Base-by-base conservation (phyloP, 2,797 vertebrate genomes). In the Mastacembelus armatus region DNA sequence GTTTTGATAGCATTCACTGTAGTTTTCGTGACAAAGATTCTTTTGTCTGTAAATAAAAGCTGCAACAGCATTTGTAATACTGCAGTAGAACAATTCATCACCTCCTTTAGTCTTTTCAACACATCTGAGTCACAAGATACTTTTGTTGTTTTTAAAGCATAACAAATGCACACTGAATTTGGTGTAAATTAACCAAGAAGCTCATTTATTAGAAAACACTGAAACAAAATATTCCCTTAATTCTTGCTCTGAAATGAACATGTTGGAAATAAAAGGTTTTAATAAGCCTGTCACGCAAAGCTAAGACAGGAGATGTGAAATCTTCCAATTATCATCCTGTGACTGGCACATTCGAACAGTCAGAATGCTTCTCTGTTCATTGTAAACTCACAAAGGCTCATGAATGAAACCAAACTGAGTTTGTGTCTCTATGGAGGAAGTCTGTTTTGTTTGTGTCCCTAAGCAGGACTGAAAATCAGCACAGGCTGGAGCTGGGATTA, bases 401-500 rank as follows among this genome's bases (percentile, higher is more conserved):
- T 52, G 63, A 71, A 63, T 74, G 64, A 69, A 78, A 56, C 44
- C 50, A 81, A 74, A 76, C 39, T 45, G 45, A 22, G 49, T 12
- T 1, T 7, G 49, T 33, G 62, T 78, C 60, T 83, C 71, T 29
- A 59, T 56, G 80, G 70, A 78, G 49, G 49, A 36, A 14, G 47
- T 10, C 21, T 14, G 51, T 51, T 72, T 54, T 74, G 47, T 80
- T 76, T 78, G 70, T 54, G 56, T 69, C 71, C 63, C 57, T 45
- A 38, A 55, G 52, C 50, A 49, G 50, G 47, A 38, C 55, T 83
- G 55, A 55, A 85, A 83, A 68, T 78, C 56, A 76, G 81, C 65
- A 77, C 68, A 57, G 45, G 24, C 44, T 49, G 21, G 35, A 63
- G 67, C 47, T 39, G 38, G 54, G 58, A 48, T 36, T 16, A 14